Base-by-base conservation (phyloP, 2,113 vertebrate genomes). In the Melanerpes formicivorus region DNA sequence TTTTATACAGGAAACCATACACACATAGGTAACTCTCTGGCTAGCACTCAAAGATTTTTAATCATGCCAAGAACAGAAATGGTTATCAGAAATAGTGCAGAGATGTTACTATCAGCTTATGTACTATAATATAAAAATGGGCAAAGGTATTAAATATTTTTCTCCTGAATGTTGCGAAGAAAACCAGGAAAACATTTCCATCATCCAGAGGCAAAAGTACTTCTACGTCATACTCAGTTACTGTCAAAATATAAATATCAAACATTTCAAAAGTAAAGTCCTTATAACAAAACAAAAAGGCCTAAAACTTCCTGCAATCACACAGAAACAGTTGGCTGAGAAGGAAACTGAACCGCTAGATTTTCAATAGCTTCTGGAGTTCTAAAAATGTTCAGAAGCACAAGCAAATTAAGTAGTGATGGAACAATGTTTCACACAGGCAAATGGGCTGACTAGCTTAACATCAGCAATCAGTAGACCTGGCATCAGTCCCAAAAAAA, bases 401-500 rank as follows among this genome's bases (percentile, higher is more conserved):
- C 19, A 70, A 85, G 34, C 63, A 91, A 85, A 84, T 58, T 58
- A 87, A 79, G 14, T 18, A 82, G 14, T 30, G 34, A 54, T 1
- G 2, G 44, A 75, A 62, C 40, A 84, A 63, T 46, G 48, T 8
- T 70, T 96, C 46, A 76, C 17, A 76, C 55, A 93, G 23, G 60
- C 21, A 87, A 93, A 93, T 22, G 56, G n/a, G 7, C 52, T 89
- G 46, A 82, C 71, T 84, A 14, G 70, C 64, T 86, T 88, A 80
- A 80, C 37, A 79, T 75, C 71, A 93, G 40, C 66, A 62, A 74
- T 89, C 63, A 76, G 71, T 15, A 89, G 29, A 62, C 5, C 52
- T 91, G 90, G 91, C 67, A 46, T 16, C 30, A 87, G 16, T 25
- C 72, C 90, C 40, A 85, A 83, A 27, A 77, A 83, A 91, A 82